A percentile compares a stretch with the other conserved stretches of the same genome.
phyloP scores from a whole-genome alignment of 2,797 vertebrate species.

The Channa striata region DNA sequence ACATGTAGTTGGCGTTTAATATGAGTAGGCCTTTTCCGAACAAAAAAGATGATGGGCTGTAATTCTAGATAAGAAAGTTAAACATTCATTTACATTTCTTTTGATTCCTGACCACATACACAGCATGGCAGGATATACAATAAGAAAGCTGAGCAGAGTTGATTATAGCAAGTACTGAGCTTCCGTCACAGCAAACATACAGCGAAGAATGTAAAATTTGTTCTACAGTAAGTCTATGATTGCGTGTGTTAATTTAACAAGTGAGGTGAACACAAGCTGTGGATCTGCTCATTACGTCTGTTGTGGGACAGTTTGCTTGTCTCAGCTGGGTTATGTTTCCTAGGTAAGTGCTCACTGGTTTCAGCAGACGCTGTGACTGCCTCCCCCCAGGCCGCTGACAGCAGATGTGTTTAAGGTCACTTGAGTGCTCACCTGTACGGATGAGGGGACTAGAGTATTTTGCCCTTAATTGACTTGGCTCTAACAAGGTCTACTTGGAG shows the following conservation, averaged over 20 bases:
- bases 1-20: slow-evolving; percentile 37
- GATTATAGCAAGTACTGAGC: slow-evolving; percentile 32
- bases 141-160: slow-evolving; percentile 25
- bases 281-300: slow-evolving; percentile 12
- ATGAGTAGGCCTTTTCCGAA: slow-evolving; percentile 29
- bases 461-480: slow-evolving; percentile 32
- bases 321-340: slow-evolving; percentile 11
- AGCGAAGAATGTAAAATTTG: slow-evolving; percentile 1
- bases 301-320: slow-evolving; percentile 8
- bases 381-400: slow-evolving; percentile 25
- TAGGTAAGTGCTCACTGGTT: slow-evolving; percentile 42
- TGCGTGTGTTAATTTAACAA: slow-evolving; percentile 1
- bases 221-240: not conserved
- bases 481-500: slow-evolving; percentile 86
- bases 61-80: slow-evolving; percentile 29
- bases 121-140: slow-evolving; percentile 35
- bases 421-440: slow-evolving; percentile 81
- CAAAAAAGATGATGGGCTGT: slow-evolving; percentile 27
- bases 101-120: slow-evolving; percentile 31
- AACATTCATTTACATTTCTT: slow-evolving; percentile 25
- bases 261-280: slow-evolving; percentile 19
- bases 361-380: slow-evolving; percentile 39
- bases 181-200: slow-evolving; percentile 30
- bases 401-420: slow-evolving; percentile 90
- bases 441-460: slow-evolving; percentile 13